Evolutionary conservation across 2,113 vertebrate genomes (phyloP).

Genomic region (Astatotilapia flaviijosephi): DNA sequence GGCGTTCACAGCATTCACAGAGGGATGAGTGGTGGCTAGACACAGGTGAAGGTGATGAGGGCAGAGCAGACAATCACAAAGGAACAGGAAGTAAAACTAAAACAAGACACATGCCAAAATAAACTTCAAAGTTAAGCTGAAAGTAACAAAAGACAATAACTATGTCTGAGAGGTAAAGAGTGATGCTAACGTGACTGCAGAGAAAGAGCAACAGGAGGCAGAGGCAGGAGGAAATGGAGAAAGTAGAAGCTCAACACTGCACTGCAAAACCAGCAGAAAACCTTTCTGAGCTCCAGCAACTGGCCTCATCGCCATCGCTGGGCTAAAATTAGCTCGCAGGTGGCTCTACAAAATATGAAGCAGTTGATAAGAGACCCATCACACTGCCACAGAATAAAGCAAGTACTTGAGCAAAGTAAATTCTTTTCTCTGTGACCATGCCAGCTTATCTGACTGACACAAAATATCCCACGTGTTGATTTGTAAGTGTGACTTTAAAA

Average conservation of each 20-base stretch:
- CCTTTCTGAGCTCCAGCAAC: not conserved
- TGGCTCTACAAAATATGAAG: not conserved
- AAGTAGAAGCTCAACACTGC: not conserved
- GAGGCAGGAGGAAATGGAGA: not conserved
- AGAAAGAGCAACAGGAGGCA: not conserved
- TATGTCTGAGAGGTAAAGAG: not conserved
- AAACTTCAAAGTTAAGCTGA: not conserved
- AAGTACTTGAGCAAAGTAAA: not conserved
- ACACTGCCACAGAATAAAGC: not conserved
- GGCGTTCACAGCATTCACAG: not conserved
- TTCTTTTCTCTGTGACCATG: not conserved
- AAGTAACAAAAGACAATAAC: not conserved
- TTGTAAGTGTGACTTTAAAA: not conserved
- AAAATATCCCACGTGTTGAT: not conserved
- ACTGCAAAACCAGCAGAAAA: not conserved
- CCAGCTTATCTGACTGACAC: not conserved
- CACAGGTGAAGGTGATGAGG: not conserved
- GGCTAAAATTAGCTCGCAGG: not conserved
- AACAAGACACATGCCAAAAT: not conserved
- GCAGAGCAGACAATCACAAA: not conserved
- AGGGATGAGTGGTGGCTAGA: not conserved
- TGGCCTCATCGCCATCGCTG: not conserved
- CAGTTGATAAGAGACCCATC: not conserved
- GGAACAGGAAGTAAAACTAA: not conserved
- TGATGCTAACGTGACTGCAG: not conserved